Percentiles rank a stretch among this genome's conserved stretches.
These are phyloP conservation scores for Enteromius paludinosus DNA, from an alignment of 2,797 vertebrate genomes.

Conservation along the genomic window DNA sequence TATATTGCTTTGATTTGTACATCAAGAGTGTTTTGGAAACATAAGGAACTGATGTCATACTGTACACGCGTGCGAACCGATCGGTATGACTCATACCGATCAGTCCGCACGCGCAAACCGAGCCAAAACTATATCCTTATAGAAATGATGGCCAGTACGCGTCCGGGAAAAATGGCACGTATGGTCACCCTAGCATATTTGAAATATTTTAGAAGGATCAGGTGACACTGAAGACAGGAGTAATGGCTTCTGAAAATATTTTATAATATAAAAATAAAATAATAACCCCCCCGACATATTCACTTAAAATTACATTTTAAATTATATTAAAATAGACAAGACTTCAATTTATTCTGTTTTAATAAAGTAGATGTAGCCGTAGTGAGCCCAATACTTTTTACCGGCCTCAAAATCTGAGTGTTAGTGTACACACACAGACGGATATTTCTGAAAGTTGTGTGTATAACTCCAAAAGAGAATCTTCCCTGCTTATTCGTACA, in stretches of 20 bases:
- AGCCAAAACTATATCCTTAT: no score
- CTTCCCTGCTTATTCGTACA: not conserved
- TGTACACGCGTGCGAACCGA: no score
- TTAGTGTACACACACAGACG: not conserved
- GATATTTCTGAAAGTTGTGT: not conserved
- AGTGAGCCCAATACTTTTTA: not conserved
- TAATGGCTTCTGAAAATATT: not conserved
- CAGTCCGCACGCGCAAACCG: no score
- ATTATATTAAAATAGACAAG: not conserved
- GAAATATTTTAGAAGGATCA: not conserved
- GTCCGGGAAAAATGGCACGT: no score
- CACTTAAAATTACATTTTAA: not conserved
- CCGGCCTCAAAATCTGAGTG: not conserved
- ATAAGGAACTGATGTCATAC: no score
- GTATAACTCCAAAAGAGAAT: not conserved
- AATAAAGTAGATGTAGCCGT: not conserved
- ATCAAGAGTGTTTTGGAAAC: no score
- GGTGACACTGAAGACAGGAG: not conserved
- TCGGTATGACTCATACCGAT: no score
- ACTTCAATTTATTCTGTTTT: not conserved
- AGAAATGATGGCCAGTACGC: no score
- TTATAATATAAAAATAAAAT: no score
- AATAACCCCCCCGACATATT: not conserved
- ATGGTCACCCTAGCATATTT: no score
- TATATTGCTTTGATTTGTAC: no score